Percentiles rank a stretch among this genome's conserved stretches.
Conservation (phyloP, 2,113 vertebrate genomes). For the Oreotrochilus melanogaster region DNA sequence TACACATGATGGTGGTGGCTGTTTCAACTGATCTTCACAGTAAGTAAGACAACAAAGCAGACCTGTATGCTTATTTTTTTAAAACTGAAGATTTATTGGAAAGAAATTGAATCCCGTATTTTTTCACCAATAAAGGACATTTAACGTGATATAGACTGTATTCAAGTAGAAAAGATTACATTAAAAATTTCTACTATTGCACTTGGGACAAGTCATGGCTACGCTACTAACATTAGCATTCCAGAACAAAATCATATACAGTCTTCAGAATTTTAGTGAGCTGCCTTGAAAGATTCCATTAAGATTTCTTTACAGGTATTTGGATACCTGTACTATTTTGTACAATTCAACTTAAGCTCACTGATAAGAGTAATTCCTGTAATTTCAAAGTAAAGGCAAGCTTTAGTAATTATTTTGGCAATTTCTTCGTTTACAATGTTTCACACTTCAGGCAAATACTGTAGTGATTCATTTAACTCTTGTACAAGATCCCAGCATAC, state of each 20-base stretch:
- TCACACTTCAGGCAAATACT: slow-evolving; percentile 26
- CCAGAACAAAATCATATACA: slow-evolving; percentile 29
- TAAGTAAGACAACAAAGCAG: not conserved
- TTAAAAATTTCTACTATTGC: slow-evolving; percentile 61
- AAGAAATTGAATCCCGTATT: slow-evolving; percentile 69
- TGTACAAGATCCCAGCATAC: not conserved
- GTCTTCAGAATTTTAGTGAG: not conserved
- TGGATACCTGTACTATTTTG: not conserved
- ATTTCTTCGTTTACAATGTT: slow-evolving; percentile 57
- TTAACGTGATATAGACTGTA: slow-evolving; percentile 59
- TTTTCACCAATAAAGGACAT: slow-evolving; percentile 61
- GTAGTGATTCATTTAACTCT: slow-evolving; percentile 2
- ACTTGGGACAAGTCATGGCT: slow-evolving; percentile 62
- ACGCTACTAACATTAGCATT: slow-evolving; percentile 51
- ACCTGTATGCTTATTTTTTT: not conserved
- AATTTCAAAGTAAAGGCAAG: slow-evolving; percentile 17
- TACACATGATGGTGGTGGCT: not conserved
- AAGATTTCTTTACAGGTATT: not conserved
- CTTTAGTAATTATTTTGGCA: slow-evolving; percentile 7
- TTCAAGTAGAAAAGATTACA: slow-evolving; percentile 75
- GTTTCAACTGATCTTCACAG: not conserved
- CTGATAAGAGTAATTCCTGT: not conserved
- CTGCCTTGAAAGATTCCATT: not conserved
- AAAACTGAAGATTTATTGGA: slow-evolving; percentile 76
- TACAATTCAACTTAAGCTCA: not conserved